These are phyloP conservation scores for Lates calcarifer DNA, from an alignment of 2,113 vertebrate species.

Conservation along the genomic window DNA sequence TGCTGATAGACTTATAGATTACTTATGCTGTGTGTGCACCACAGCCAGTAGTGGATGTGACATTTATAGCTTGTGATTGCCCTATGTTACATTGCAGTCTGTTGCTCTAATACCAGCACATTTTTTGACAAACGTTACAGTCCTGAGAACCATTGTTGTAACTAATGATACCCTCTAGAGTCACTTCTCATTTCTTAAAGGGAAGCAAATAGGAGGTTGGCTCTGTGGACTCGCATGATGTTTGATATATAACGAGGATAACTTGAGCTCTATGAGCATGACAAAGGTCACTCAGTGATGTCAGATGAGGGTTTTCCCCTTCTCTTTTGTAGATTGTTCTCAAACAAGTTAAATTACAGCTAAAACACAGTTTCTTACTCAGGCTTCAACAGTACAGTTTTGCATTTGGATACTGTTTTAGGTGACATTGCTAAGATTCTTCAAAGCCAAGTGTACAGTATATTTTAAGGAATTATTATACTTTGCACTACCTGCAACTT, in stretches of 20 bases:
- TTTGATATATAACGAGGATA: neutral
- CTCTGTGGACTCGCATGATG: neutral
- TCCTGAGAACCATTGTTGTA: neutral
- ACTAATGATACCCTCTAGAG: neutral
- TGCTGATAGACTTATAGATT: neutral
- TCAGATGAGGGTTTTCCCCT: neutral
- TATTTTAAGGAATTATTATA: too few species aligned
- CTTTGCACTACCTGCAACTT: neutral
- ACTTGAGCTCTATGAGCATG: neutral
- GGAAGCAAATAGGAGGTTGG: neutral
- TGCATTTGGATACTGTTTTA: neutral
- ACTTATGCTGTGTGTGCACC: neutral
- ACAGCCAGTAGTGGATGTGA: neutral
- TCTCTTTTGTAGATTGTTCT: neutral
- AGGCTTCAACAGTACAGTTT: neutral
- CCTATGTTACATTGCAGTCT: neutral
- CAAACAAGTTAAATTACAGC: neutral
- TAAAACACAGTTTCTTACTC: neutral
- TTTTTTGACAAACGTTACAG: neutral
- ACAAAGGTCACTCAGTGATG: neutral
- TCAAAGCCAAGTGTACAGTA: neutral
- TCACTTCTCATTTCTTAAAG: neutral
- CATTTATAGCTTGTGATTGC: neutral
- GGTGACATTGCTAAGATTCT: neutral
- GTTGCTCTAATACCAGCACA: neutral